These are phyloP conservation scores for Psix sp. DNA, from an alignment of 1,140 invertebrate genomes.

Conservation along the genomic window DNA sequence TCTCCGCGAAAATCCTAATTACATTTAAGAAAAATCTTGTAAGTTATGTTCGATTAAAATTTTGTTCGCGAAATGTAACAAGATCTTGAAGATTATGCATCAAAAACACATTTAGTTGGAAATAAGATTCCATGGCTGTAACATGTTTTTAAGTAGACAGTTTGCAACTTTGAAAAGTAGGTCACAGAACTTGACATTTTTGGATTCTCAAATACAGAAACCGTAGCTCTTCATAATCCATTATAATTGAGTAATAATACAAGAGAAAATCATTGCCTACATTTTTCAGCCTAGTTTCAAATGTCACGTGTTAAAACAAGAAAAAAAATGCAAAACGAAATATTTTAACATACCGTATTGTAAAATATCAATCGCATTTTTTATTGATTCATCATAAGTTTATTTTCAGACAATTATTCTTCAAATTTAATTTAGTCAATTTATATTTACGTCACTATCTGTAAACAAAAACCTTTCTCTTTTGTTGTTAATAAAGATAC, in stretches of 20 bases:
- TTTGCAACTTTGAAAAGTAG: constrained; percentile 17
- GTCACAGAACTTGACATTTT: constrained; percentile 25
- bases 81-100: constrained; percentile 16
- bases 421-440: no score
- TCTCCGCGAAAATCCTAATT: no score
- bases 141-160: constrained; percentile 22
- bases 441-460: no score
- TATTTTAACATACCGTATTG: constrained; percentile 4
- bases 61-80: constrained; percentile 5
- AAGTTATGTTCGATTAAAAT: constrained; percentile 1
- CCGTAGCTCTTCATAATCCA: not conserved
- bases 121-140: constrained; percentile 12
- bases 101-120: constrained; percentile 19
- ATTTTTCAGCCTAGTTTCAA: no score
- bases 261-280: not conserved
- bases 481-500: no score
- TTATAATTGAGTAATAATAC: not conserved
- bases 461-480: no score
- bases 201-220: not conserved
- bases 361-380: no score
- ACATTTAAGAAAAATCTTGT: no score
- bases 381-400: no score
- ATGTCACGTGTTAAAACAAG: no score
- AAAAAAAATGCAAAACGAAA: no score
- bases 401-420: no score